Evolutionary conservation across 2,888 invertebrate genomes (phyloP).

Genomic region (Seira musarum): DNA sequence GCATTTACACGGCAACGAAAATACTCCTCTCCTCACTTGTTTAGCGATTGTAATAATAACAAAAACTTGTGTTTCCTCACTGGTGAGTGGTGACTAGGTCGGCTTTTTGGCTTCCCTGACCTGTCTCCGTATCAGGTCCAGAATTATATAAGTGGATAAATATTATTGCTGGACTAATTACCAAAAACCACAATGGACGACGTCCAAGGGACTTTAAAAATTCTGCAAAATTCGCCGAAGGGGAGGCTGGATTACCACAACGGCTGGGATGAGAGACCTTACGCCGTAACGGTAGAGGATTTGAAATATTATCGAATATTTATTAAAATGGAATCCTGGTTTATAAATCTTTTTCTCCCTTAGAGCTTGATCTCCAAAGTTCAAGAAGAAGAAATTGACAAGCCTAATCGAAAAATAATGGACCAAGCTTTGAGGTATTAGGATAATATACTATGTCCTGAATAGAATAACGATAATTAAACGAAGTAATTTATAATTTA

Average conservation of each 20-base stretch:
- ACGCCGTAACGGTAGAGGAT: slow-evolving; percentile 59
- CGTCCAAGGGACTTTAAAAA: slow-evolving; percentile 29
- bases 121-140: too few relatives aligned
- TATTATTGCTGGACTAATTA: too few relatives aligned
- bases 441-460: too few relatives aligned
- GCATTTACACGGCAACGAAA: not conserved
- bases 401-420: slow-evolving; percentile 52
- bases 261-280: slow-evolving; percentile 64
- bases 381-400: slow-evolving; percentile 55
- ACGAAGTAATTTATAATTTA: too few relatives aligned
- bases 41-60: too few relatives aligned
- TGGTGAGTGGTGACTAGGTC: too few relatives aligned
- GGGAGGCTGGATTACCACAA: slow-evolving; percentile 63
- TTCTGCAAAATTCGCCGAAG: slow-evolving; percentile 63
- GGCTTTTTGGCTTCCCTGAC: too few relatives aligned
- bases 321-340: too few relatives aligned
- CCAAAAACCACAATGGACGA: too few relatives aligned
- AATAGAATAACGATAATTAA: too few relatives aligned
- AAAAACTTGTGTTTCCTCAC: too few relatives aligned
- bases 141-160: too few relatives aligned
- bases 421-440: slow-evolving; percentile 50
- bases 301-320: not conserved
- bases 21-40: not conserved
- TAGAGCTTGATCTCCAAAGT: slow-evolving; percentile 53
- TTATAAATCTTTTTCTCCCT: slow-evolving; percentile 8